A percentile compares a stretch with the other conserved stretches of the same genome.
Conservation (phyloP, 2,888 invertebrate genomes). For the Pharmacophagus antenor region DNA sequence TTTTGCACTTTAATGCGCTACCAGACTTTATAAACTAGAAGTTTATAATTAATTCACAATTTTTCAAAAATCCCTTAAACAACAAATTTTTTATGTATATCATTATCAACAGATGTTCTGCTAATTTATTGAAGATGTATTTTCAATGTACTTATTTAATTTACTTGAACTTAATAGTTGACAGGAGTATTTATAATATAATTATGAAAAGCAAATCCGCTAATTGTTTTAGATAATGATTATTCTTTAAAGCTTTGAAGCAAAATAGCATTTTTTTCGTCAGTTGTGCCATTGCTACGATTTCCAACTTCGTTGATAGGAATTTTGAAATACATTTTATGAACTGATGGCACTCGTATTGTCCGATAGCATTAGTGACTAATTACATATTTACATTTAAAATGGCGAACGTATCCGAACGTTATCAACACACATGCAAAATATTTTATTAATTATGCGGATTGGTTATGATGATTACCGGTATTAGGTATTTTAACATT, state of each 20-base stretch:
- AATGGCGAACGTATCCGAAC: neutral
- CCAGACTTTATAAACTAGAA: constrained; percentile 35
- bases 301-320: neutral
- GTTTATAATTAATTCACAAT: neutral
- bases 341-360: neutral
- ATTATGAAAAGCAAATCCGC: no score
- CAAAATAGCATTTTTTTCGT: no score
- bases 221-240: no score
- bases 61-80: neutral
- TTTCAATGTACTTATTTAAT: no score
- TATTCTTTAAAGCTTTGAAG: no score
- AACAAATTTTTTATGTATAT: neutral
- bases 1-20: constrained; percentile 59
- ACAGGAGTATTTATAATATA: no score
- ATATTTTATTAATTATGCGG: neutral
- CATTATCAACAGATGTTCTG: no score
- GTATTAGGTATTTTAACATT: no score
- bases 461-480: neutral
- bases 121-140: no score
- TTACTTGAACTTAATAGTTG: no score
- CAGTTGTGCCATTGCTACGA: no score
- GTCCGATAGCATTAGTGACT: neutral
- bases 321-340: neutral
- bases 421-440: constrained; percentile 1
- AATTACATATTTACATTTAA: constrained; percentile 2